Evolutionary conservation across 2,113 vertebrate species (phyloP).

Genomic region (Pseudopodoces humilis): DNA sequence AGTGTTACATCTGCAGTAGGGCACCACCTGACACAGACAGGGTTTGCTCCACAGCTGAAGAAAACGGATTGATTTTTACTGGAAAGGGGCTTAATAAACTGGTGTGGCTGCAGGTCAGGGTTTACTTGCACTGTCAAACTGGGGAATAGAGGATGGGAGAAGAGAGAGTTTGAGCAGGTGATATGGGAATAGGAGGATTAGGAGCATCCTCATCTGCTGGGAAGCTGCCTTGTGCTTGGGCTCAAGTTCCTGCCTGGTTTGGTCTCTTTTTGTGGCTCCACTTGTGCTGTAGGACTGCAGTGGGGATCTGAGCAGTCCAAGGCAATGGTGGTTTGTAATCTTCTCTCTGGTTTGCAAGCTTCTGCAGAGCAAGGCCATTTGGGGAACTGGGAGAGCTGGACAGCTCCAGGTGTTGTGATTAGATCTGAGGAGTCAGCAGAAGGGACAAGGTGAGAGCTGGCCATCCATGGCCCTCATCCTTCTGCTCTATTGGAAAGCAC

Average conservation of each 20-base stretch:
- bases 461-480: not conserved
- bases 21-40: not conserved
- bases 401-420: not conserved
- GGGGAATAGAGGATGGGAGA: not conserved
- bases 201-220: not conserved
- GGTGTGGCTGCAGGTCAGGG: not conserved
- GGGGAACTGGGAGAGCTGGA: not conserved
- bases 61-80: not conserved
- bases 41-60: not conserved
- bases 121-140: not conserved
- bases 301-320: not conserved
- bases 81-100: not conserved
- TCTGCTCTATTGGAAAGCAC: not conserved
- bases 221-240: rapidly evolving
- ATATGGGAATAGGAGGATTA: not conserved
- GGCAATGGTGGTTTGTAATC: not conserved
- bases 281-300: rapidly evolving
- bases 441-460: not conserved
- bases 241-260: not conserved
- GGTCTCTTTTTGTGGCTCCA: not conserved
- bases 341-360: not conserved
- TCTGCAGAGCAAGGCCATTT: not conserved
- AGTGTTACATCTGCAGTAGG: not conserved
- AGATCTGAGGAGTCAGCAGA: not conserved
- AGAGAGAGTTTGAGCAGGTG: not conserved